phyloP scores from a whole-genome alignment of 1,140 invertebrate genomes.

The Brachionus angularis region DNA sequence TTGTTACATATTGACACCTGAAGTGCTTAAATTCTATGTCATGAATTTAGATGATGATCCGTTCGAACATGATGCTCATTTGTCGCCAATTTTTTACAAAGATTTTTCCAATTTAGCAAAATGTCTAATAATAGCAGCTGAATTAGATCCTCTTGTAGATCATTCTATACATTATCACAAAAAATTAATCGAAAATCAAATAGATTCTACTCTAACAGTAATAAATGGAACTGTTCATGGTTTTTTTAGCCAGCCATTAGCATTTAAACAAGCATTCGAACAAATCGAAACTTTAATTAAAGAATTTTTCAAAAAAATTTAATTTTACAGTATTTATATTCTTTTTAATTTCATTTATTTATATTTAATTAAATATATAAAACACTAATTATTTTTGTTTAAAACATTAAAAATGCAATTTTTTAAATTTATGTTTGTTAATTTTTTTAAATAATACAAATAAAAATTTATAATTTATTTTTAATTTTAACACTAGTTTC shows the following conservation, averaged over 20 bases:
- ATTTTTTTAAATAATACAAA: background rate
- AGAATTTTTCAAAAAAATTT: conserved; percentile 14
- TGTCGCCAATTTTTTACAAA: conserved; percentile 6
- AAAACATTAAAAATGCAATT: too few relatives aligned
- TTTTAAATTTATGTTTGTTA: background rate
- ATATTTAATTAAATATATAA: too few relatives aligned
- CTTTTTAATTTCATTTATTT: too few relatives aligned
- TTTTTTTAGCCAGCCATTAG: conserved; percentile 22
- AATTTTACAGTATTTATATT: too few relatives aligned
- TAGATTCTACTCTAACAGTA: conserved; percentile 15
- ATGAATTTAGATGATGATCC: conserved; percentile 30
- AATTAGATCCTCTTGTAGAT: conserved; percentile 23
- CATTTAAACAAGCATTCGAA: conserved; percentile 6
- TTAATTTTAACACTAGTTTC: background rate
- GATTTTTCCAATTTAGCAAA: conserved; percentile 13
- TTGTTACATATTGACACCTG: conserved; percentile 11
- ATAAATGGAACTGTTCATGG: conserved; percentile 39
- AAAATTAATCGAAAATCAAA: conserved; percentile 1
- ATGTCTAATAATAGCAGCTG: conserved; percentile 38
- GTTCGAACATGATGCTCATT: background rate
- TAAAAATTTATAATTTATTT: background rate
- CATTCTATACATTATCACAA: conserved; percentile 19
- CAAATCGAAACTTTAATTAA: background rate
- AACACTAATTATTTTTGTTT: too few relatives aligned
- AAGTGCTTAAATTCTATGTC: conserved; percentile 17